phyloP scores from a whole-genome alignment of 2,113 vertebrate genomes.

The Lepus americanus region DNA sequence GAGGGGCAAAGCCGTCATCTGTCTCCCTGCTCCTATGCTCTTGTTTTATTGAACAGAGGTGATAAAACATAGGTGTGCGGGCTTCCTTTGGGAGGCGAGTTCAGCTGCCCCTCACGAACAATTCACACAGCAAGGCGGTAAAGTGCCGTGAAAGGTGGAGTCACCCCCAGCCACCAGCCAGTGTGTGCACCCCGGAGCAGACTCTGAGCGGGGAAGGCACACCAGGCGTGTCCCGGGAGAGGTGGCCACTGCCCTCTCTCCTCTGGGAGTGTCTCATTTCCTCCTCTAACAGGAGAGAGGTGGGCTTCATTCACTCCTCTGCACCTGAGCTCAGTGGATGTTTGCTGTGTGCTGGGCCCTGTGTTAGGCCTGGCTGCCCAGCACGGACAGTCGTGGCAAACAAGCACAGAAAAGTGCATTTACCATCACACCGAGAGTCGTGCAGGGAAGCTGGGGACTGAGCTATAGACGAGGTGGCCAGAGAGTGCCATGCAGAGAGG shows the following conservation, averaged over 20 bases:
- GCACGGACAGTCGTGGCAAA: too few species aligned
- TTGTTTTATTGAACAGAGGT: background rate
- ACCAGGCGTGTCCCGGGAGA: accelerated
- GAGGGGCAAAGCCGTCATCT: accelerated
- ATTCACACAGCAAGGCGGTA: accelerated
- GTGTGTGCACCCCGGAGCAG: background rate
- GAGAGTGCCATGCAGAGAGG: background rate
- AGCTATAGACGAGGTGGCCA: background rate
- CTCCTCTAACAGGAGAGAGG: background rate
- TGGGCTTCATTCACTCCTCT: background rate
- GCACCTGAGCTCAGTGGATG: background rate
- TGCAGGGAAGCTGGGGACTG: background rate
- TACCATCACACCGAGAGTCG: background rate
- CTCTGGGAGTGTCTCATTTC: background rate
- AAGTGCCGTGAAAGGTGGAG: background rate
- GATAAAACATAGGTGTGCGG: background rate
- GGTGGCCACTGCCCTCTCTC: background rate
- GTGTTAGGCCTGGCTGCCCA: background rate
- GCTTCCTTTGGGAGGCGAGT: too few species aligned
- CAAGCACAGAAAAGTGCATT: background rate
- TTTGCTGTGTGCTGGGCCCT: background rate
- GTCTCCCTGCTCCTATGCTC: accelerated
- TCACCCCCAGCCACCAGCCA: background rate
- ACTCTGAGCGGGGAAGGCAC: background rate
- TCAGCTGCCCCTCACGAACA: background rate